These are phyloP conservation scores for Irena cyanogastra DNA, from an alignment of 2,113 vertebrate species.

Conservation along the genomic window DNA sequence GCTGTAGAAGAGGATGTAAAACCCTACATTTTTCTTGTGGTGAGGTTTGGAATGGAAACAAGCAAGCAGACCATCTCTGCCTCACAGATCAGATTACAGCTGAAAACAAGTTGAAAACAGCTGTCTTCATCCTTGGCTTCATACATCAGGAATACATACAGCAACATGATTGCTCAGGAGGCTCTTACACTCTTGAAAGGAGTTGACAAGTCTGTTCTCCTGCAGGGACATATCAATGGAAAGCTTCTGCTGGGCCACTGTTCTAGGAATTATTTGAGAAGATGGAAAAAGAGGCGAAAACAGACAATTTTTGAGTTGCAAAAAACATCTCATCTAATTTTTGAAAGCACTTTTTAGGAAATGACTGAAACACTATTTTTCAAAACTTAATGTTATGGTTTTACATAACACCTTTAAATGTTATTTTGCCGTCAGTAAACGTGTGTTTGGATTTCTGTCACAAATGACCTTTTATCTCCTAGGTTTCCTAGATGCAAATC, in stretches of 20 bases:
- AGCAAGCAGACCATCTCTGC: background rate
- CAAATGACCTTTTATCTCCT: background rate
- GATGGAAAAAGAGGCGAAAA: background rate
- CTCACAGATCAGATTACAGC: background rate
- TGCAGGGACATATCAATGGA: background rate
- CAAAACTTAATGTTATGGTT: background rate
- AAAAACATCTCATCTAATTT: background rate
- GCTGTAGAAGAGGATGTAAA: background rate
- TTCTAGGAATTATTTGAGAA: background rate
- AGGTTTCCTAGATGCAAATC: background rate
- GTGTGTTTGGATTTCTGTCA: background rate
- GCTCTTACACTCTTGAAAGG: background rate
- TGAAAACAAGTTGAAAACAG: background rate
- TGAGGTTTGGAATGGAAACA: background rate
- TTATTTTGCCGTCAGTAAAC: background rate
- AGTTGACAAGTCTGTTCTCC: background rate
- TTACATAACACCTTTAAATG: background rate
- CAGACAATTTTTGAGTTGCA: background rate
- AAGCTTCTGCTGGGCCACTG: background rate
- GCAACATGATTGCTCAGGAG: background rate
- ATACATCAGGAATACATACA: background rate
- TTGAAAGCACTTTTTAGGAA: background rate
- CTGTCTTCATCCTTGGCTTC: background rate
- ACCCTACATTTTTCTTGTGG: background rate
- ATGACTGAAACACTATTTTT: background rate